Evolutionary conservation across 1,140 invertebrate species (phyloP).

Genomic region (Bombus waltoni): DNA sequence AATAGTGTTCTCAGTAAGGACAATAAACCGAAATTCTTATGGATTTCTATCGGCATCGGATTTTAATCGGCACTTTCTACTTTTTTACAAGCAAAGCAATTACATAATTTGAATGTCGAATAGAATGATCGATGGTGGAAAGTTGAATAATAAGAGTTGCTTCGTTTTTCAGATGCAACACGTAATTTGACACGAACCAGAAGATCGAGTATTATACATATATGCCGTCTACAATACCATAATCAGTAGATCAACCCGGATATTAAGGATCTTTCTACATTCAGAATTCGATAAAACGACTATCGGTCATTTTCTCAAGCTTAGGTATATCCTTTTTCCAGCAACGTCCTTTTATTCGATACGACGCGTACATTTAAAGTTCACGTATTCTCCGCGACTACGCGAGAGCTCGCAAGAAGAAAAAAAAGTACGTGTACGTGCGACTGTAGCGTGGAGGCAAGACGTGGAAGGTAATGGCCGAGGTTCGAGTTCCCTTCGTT

Average conservation of each 20-base stretch:
- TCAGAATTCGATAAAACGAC: neutral
- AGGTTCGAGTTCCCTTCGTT: slow-evolving; percentile 67
- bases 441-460: neutral
- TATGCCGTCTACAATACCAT: neutral
- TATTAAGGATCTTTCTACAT: neutral
- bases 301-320: neutral
- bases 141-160: neutral
- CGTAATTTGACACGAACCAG: neutral
- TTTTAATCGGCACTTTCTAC: neutral
- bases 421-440: neutral
- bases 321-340: no score
- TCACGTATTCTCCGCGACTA: slow-evolving; percentile 9
- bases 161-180: neutral
- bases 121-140: no score
- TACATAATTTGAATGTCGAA: neutral
- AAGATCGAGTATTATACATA: neutral
- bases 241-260: no score
- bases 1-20: neutral
- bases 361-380: slow-evolving; percentile 23
- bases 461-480: slow-evolving; percentile 54
- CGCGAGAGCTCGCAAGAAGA: neutral
- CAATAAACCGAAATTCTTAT: neutral
- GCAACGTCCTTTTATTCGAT: neutral
- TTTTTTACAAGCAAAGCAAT: neutral
- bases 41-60: no score